A percentile compares a stretch with the other conserved stretches of the same genome.
Evolutionary conservation across 2,888 invertebrate genomes (phyloP).

Genomic region (Epistrophella euchroma): DNA sequence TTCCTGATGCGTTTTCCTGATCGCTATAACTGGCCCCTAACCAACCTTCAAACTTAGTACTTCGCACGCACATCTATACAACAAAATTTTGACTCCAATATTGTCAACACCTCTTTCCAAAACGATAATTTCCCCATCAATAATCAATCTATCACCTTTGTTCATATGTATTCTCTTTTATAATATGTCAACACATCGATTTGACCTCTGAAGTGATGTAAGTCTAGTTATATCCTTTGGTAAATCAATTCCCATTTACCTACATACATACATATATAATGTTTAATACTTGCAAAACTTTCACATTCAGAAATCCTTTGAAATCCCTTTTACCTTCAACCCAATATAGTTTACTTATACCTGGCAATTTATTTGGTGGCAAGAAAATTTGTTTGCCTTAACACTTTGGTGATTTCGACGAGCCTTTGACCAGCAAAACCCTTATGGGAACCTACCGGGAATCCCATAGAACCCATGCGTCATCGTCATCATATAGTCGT

Average conservation of each 20-base stretch:
- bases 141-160: slow-evolving; percentile 13
- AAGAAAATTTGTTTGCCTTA: slow-evolving; percentile 41
- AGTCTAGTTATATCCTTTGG: slow-evolving; percentile 10
- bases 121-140: neutral
- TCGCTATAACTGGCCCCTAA: no score
- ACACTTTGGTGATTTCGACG: slow-evolving; percentile 47
- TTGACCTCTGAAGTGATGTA: slow-evolving; percentile 15
- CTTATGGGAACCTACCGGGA: neutral
- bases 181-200: slow-evolving; percentile 24
- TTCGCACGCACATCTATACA: no score
- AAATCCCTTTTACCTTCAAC: neutral
- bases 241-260: slow-evolving; percentile 20
- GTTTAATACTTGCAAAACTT: slow-evolving; percentile 25
- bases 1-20: no score
- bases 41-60: no score
- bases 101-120: no score
- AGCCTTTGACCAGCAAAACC: slow-evolving; percentile 37
- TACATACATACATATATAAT: neutral
- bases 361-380: slow-evolving; percentile 11
- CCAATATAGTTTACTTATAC: neutral
- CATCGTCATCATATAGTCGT: neutral
- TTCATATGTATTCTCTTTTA: neutral
- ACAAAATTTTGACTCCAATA: no score
- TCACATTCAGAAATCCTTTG: slow-evolving; percentile 8
- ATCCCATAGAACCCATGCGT: neutral